Conservation (phyloP, 2,113 vertebrate species). For the Irena cyanogastra region DNA sequence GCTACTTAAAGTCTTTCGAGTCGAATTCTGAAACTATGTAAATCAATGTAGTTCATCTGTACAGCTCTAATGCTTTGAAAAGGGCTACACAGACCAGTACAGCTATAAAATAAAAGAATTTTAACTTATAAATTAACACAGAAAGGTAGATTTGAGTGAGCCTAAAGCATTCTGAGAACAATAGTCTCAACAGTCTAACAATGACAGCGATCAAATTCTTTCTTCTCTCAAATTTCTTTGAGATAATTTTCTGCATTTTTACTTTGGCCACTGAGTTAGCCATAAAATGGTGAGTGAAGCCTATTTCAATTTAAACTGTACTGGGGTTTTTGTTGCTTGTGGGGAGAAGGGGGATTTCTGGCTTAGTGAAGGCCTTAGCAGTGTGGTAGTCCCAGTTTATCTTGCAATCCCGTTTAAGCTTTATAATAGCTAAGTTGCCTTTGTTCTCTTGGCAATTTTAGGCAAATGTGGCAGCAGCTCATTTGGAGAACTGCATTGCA, state of each 20-base stretch:
- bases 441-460: background rate
- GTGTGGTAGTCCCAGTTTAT: background rate
- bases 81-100: background rate
- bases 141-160: background rate
- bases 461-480: background rate
- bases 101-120: background rate
- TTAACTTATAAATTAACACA: background rate
- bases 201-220: background rate
- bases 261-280: background rate
- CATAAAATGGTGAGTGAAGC: background rate
- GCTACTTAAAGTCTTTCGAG: slow-evolving; percentile 29
- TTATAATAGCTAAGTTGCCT: background rate
- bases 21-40: slow-evolving; percentile 15
- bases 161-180: background rate
- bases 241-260: background rate
- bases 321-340: background rate
- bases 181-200: background rate
- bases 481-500: background rate
- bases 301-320: background rate
- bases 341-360: background rate
- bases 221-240: background rate
- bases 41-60: background rate
- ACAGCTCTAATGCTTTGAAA: background rate
- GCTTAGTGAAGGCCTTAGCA: background rate
- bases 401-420: accelerated